Conservation (phyloP, 2,888 invertebrate genomes). For the Cheilosia vernalis region DNA sequence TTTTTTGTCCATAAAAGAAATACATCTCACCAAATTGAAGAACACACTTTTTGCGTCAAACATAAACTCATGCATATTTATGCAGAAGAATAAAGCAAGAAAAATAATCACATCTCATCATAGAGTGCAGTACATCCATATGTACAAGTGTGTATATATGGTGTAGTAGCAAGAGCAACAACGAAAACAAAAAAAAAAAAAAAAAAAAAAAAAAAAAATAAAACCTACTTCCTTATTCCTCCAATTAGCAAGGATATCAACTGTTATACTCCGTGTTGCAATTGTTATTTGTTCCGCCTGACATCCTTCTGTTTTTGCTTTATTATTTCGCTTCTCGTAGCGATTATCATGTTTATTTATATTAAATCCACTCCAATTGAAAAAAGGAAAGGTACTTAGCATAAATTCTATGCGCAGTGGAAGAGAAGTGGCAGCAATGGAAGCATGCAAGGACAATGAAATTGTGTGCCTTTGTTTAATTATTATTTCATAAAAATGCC, state of each 20-base stretch:
- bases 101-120: slow-evolving; percentile 73
- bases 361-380: slow-evolving; percentile 60
- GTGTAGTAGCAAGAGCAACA: slow-evolving; percentile 2
- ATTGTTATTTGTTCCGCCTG: slow-evolving; percentile 71
- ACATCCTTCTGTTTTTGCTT: slow-evolving; percentile 60
- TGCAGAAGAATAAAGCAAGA: slow-evolving; percentile 47
- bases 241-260: slow-evolving; percentile 74
- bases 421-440: slow-evolving; percentile 31
- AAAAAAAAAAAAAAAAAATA: too few species aligned
- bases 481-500: slow-evolving; percentile 82
- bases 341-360: slow-evolving; percentile 75
- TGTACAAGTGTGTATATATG: neutral
- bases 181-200: slow-evolving; percentile 13
- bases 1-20: slow-evolving; percentile 10
- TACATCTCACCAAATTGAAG: slow-evolving; percentile 31
- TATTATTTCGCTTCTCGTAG: slow-evolving; percentile 66
- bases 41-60: slow-evolving; percentile 62
- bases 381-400: slow-evolving; percentile 65
- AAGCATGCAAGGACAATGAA: slow-evolving; percentile 69
- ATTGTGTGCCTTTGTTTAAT: slow-evolving; percentile 70
- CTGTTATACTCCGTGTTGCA: slow-evolving; percentile 66
- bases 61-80: slow-evolving; percentile 26
- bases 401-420: slow-evolving; percentile 70
- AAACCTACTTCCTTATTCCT: slow-evolving; percentile 74
- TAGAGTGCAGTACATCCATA: neutral